These are phyloP conservation scores for Heliconius erato DNA, from an alignment of 2,888 invertebrate species.

Conservation along the genomic window DNA sequence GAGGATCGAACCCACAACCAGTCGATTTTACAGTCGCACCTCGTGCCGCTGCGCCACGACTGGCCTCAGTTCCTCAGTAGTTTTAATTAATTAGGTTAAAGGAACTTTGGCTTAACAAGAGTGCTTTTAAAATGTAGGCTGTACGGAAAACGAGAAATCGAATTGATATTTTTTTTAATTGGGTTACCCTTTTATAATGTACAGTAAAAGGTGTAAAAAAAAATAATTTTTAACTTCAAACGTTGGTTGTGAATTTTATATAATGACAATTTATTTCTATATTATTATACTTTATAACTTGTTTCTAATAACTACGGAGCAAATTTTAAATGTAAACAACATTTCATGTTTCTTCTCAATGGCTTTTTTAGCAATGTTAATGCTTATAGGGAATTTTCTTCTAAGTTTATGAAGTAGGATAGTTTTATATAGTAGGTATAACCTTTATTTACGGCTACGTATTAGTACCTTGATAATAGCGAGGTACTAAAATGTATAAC, in stretches of 20 bases:
- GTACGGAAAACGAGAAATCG: neutral
- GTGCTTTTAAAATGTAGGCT: neutral
- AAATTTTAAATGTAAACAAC: neutral
- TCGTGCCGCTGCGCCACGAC: no score
- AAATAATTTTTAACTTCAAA: no score
- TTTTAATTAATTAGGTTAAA: slow-evolving; percentile 39
- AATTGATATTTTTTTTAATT: neutral
- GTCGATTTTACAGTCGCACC: no score
- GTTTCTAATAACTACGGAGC: neutral
- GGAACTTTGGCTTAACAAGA: slow-evolving; percentile 23
- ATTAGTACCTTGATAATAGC: neutral
- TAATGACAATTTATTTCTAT: no score
- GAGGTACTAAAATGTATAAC: neutral
- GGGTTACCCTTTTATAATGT: neutral
- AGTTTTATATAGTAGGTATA: neutral
- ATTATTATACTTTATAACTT: neutral
- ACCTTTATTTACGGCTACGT: neutral
- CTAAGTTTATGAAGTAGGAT: neutral
- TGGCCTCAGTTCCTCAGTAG: no score
- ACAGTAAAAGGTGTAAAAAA: neutral
- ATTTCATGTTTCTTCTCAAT: neutral
- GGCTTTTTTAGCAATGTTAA: neutral
- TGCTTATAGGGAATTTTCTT: neutral
- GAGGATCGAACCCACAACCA: no score
- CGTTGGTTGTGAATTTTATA: no score